Evolutionary conservation across 2,888 invertebrate genomes (phyloP).

Genomic region (Rotaria sp.): DNA sequence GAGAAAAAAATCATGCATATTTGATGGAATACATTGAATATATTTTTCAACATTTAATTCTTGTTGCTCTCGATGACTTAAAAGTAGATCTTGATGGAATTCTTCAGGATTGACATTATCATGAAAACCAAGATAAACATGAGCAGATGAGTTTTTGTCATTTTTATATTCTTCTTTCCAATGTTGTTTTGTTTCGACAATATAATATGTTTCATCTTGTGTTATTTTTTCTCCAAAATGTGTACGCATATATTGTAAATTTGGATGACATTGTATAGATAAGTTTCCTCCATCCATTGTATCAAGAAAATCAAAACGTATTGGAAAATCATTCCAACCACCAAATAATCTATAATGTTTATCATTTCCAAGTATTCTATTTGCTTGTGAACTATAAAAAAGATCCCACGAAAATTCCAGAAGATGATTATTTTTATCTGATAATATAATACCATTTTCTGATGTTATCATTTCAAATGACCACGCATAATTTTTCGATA

Average conservation of each 20-base stretch:
- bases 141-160: not conserved
- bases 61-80: not conserved
- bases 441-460: slow-evolving; percentile 25
- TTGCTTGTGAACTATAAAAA: not conserved
- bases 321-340: not conserved
- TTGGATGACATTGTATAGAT: slow-evolving; percentile 30
- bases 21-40: slow-evolving; percentile 7
- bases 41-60: not conserved
- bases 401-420: not conserved
- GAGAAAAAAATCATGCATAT: slow-evolving; percentile 7
- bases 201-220: slow-evolving; percentile 29
- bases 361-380: not conserved
- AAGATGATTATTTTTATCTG: not conserved
- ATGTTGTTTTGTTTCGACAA: slow-evolving; percentile 8
- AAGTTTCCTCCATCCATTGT: slow-evolving; percentile 22
- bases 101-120: not conserved
- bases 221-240: slow-evolving; percentile 5
- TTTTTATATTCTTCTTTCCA: not conserved
- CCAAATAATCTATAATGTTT: not conserved
- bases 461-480: slow-evolving; percentile 23
- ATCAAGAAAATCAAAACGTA: slow-evolving; percentile 10
- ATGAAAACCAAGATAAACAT: slow-evolving; percentile 10
- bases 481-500: not conserved
- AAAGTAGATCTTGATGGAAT: not conserved
- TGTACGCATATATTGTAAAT: not conserved